Evolutionary conservation across 2,888 invertebrate genomes (phyloP).

Genomic region (Pinctada fucata): DNA sequence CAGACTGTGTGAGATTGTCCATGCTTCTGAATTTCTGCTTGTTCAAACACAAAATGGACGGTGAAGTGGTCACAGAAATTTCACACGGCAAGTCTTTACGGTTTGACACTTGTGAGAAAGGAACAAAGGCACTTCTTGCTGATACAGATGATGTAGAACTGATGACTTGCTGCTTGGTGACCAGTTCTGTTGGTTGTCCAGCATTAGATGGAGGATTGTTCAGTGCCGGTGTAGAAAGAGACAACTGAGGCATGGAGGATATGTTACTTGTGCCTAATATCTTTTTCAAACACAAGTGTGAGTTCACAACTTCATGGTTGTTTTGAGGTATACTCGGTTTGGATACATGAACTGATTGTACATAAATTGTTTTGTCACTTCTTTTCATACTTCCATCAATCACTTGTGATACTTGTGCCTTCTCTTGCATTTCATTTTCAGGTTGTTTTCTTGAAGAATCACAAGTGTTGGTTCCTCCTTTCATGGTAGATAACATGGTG

Average conservation of each 20-base stretch:
- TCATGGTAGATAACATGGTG: not conserved
- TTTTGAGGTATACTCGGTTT: too few species aligned
- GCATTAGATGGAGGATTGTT: not conserved
- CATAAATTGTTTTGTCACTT: not conserved
- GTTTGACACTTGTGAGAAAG: slow-evolving; percentile 59
- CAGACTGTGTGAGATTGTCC: not conserved
- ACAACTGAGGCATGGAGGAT: too few species aligned
- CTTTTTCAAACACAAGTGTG: too few species aligned
- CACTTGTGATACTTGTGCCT: not conserved
- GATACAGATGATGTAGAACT: slow-evolving; percentile 49
- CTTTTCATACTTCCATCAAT: not conserved
- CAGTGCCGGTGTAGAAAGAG: not conserved
- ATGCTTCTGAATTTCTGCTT: not conserved
- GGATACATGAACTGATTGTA: too few species aligned
- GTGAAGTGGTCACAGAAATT: not conserved
- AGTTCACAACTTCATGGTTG: too few species aligned
- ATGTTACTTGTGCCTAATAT: too few species aligned
- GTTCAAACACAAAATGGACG: not conserved
- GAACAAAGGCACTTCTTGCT: slow-evolving; percentile 70
- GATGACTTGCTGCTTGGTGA: not conserved
- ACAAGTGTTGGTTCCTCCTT: too few species aligned
- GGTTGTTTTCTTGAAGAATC: not conserved
- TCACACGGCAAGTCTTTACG: slow-evolving; percentile 39
- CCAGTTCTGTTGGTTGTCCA: not conserved
- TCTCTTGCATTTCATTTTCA: not conserved